phyloP scores from a whole-genome alignment of 1,140 invertebrate genomes.

The Drosophila novamexicana region DNA sequence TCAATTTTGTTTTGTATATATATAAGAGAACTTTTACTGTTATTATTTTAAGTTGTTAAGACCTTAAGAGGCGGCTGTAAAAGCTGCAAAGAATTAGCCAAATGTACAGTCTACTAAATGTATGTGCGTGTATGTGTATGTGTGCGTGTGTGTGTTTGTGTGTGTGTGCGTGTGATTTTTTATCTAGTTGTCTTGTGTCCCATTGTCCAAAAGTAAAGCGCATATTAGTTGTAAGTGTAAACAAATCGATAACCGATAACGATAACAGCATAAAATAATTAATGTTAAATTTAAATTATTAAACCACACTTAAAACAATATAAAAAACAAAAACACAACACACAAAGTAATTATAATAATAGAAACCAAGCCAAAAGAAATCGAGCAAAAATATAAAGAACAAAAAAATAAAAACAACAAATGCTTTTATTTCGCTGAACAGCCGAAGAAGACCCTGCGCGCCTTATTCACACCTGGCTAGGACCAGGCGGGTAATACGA shows the following conservation, averaged over 20 bases:
- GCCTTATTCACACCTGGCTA: conserved; percentile 13
- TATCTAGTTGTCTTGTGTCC: conserved; percentile 69
- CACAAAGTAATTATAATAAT: conserved; percentile 31
- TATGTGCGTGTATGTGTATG: conserved; percentile 6
- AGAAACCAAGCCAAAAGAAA: conserved; percentile 57
- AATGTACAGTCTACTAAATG: conserved; percentile 69
- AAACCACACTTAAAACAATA: conserved; percentile 31
- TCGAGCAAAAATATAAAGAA: conserved; percentile 34
- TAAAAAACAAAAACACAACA: conserved; percentile 23
- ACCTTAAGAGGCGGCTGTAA: conserved; percentile 6
- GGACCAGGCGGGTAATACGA: not conserved
- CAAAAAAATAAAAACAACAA: not conserved
- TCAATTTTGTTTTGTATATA: conserved; percentile 71
- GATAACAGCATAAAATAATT: conserved; percentile 2
- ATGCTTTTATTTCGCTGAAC: conserved; percentile 8
- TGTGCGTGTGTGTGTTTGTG: conserved; percentile 26
- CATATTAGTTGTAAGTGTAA: conserved; percentile 47
- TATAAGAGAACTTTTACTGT: conserved; percentile 26
- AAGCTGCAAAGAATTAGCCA: conserved; percentile 31
- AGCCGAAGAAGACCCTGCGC: conserved; percentile 45
- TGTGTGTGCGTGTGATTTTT: conserved; percentile 38
- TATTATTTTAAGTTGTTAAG: conserved; percentile 57
- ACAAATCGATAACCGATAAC: conserved; percentile 23
- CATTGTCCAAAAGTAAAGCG: conserved; percentile 51
- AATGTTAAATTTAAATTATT: conserved; percentile 78